Conservation (phyloP, 2,113 vertebrate species). For the Erythrocercus mccallii region DNA sequence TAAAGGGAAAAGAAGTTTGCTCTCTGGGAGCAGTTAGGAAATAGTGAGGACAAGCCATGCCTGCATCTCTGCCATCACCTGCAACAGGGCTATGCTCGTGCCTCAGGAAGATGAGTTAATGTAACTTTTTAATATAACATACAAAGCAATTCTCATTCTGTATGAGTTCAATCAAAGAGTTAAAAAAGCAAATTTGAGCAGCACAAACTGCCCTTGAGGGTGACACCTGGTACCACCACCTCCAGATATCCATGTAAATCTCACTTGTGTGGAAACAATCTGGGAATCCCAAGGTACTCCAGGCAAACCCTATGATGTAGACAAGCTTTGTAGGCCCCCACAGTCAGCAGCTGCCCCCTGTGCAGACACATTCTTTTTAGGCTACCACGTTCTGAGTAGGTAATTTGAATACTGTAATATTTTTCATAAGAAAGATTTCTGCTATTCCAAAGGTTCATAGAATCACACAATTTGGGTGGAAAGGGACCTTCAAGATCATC, state of each 20-base stretch:
- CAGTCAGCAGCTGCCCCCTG: neutral
- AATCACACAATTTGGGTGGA: neutral
- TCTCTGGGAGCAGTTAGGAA: neutral
- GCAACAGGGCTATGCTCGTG: fast-evolving
- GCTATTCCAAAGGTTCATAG: fast-evolving
- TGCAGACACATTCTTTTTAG: neutral
- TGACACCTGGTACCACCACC: neutral
- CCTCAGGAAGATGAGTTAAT: neutral
- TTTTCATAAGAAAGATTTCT: neutral
- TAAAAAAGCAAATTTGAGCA: neutral
- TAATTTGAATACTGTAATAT: neutral
- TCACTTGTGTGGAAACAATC: neutral
- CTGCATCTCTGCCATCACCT: neutral
- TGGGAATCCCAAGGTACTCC: neutral
- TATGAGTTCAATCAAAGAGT: fast-evolving
- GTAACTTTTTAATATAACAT: neutral
- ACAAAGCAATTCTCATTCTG: neutral
- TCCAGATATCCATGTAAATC: fast-evolving
- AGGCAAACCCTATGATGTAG: fast-evolving
- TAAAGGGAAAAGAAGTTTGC: neutral
- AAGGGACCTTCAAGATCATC: neutral
- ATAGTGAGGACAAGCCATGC: neutral
- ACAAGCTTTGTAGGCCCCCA: neutral
- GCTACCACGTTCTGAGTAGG: neutral
- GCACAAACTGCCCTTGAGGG: fast-evolving